Evolutionary conservation across 2,113 vertebrate genomes (phyloP).

Genomic region (Scalopus aquaticus): DNA sequence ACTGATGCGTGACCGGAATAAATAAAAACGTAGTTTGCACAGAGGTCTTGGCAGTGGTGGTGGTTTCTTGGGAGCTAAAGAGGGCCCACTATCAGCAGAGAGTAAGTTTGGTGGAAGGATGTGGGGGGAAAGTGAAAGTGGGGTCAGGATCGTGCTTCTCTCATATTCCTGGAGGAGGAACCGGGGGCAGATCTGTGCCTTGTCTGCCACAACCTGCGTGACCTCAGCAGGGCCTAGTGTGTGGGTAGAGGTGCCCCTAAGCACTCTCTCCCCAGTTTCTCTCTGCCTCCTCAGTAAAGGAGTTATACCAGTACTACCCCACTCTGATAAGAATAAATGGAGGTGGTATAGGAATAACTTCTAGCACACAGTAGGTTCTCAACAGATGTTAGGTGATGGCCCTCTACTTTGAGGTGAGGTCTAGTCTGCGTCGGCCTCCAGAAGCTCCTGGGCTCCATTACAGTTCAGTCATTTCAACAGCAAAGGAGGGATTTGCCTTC

Average conservation of each 20-base stretch:
- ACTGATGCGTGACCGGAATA: not conserved
- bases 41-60: not conserved
- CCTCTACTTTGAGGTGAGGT: not conserved
- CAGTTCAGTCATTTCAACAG: not conserved
- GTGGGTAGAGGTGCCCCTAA: not conserved
- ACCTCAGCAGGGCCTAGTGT: too few relatives aligned
- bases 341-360: not conserved
- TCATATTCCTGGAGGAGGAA: not conserved
- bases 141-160: not conserved
- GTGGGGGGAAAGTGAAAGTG: not conserved
- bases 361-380: not conserved
- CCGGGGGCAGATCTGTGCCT: not conserved
- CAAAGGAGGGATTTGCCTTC: not conserved
- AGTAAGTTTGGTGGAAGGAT: not conserved
- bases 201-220: not conserved
- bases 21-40: conserved; percentile 5
- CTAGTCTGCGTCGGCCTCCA: not conserved
- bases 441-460: not conserved
- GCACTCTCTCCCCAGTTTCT: not conserved
- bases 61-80: not conserved
- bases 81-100: not conserved
- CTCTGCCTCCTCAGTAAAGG: not conserved
- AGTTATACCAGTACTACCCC: too few relatives aligned
- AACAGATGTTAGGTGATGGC: not conserved
- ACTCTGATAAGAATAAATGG: not conserved